phyloP scores from a whole-genome alignment of 2,797 vertebrate species.

The Pteronotus mesoamericanus region DNA sequence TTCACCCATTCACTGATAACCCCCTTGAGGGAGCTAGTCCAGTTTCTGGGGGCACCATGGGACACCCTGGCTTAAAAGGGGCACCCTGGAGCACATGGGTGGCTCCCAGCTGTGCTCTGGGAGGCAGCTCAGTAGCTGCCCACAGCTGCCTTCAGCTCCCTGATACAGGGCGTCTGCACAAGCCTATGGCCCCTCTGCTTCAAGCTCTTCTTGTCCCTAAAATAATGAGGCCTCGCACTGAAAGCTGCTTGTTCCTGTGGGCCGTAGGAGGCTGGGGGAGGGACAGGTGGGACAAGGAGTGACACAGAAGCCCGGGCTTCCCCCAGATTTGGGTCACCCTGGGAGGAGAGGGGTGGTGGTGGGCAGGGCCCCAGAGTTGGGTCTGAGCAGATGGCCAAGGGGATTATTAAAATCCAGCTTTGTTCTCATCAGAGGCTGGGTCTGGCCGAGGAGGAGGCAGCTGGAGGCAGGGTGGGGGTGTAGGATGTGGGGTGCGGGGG shows the following conservation, averaged over 20 bases:
- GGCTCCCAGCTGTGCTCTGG: neutral
- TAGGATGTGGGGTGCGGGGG: neutral
- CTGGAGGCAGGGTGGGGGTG: neutral
- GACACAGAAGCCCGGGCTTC: neutral
- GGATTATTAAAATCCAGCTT: slow-evolving; percentile 74
- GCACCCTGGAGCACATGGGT: accelerated
- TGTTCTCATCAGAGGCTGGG: slow-evolving; percentile 43
- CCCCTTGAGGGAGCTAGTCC: neutral
- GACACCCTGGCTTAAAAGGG: neutral
- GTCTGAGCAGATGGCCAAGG: slow-evolving; percentile 64
- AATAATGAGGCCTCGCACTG: neutral
- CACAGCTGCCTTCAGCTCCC: neutral
- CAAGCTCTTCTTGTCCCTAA: neutral
- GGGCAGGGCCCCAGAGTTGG: neutral
- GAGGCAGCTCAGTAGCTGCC: neutral
- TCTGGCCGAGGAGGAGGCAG: neutral
- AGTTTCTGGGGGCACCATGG: neutral
- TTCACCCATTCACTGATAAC: neutral
- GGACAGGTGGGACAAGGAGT: accelerated
- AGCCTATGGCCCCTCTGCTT: neutral
- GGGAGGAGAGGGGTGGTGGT: neutral
- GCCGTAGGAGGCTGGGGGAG: neutral
- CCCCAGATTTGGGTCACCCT: slow-evolving; percentile 54
- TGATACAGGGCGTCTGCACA: accelerated
- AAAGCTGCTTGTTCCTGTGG: neutral